A percentile compares a stretch with the other conserved stretches of the same genome.
Conservation (phyloP, 2,797 vertebrate genomes). For the Etheostoma perlongum region DNA sequence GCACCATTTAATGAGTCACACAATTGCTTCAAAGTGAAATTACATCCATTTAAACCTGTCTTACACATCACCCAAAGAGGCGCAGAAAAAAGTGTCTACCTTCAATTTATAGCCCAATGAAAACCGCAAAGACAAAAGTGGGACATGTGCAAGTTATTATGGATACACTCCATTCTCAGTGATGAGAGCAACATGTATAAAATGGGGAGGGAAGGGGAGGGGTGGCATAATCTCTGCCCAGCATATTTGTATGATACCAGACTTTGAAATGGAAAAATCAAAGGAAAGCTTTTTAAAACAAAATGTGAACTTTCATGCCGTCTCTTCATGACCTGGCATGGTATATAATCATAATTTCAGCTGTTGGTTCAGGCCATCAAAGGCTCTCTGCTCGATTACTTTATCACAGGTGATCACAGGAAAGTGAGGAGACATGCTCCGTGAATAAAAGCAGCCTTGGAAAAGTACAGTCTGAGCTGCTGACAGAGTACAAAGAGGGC, state of each 20-base stretch:
- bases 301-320: slow-evolving; percentile 75
- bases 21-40: slow-evolving; percentile 87
- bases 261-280: slow-evolving; percentile 86
- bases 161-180: slow-evolving; percentile 78
- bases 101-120: slow-evolving; percentile 83
- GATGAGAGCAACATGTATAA: slow-evolving; percentile 88
- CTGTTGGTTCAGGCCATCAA: slow-evolving; percentile 74
- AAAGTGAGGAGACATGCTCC: slow-evolving; percentile 60
- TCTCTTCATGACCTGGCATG: slow-evolving; percentile 71
- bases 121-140: slow-evolving; percentile 87
- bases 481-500: slow-evolving; percentile 81
- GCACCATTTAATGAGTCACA: slow-evolving; percentile 85
- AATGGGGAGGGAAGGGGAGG: slow-evolving; percentile 46
- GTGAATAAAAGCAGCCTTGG: slow-evolving; percentile 65
- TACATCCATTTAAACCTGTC: slow-evolving; percentile 88
- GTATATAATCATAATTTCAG: slow-evolving; percentile 79
- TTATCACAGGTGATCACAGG: slow-evolving; percentile 77
- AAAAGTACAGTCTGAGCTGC: slow-evolving; percentile 71
- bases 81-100: slow-evolving; percentile 78
- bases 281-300: slow-evolving; percentile 80
- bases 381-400: slow-evolving; percentile 60
- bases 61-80: slow-evolving; percentile 79
- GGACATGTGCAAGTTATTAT: slow-evolving; percentile 89
- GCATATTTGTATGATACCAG: slow-evolving; percentile 84
- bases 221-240: slow-evolving; percentile 80